Base-by-base conservation (phyloP, 1,140 invertebrate genomes). In the Copidosoma floridanum region DNA sequence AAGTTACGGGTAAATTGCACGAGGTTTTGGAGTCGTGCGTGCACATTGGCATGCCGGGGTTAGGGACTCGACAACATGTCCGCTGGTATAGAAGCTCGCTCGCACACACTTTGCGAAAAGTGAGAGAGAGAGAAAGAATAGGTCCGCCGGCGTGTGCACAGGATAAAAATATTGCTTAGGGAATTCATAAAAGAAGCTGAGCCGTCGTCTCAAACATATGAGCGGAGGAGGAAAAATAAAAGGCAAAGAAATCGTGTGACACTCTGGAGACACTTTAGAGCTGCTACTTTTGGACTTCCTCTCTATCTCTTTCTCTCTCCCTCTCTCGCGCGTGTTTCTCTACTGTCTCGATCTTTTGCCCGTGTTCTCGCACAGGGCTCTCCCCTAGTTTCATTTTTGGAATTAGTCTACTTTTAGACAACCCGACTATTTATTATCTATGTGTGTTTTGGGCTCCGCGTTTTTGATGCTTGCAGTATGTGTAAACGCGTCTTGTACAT, bases 301-400 rank as follows among this genome's bases (percentile, higher is more conserved):
- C 56, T 11, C 29, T 63, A 41, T 12, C 27, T 16, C 43, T 51
- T 37, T 29, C 43, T 40, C 52, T 48, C 44, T 55, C 43, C 35
- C 53, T 55, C 32, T 48, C 48, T 44, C 55, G 53, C 57, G 16
- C 38, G 10, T 29, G 52, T n/a, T n/a, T n/a, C n/a, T 8, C 12
- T 27, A 53, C 43, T 51, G 44, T 2, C 18, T 46, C 32, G n/a
- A 16, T 44, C 50, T 32, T n/a, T n/a, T n/a, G n/a, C 24, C n/a
- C 18, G 44, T 43, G 48, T 57, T 46, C 29, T 61, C n/a, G 61
- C 16, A 63, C 66, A n/a, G n/a, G n/a, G n/a, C 68, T 71, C 67
- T 55, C 23, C 40, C 40, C 40, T n/a, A n/a, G n/a, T n/a, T n/a
- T n/a, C n/a, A n/a, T n/a, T 43, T 21, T 64, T 63, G 64, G 51